Base-by-base conservation (phyloP, 2,113 vertebrate genomes). In the Noturus placidus region DNA sequence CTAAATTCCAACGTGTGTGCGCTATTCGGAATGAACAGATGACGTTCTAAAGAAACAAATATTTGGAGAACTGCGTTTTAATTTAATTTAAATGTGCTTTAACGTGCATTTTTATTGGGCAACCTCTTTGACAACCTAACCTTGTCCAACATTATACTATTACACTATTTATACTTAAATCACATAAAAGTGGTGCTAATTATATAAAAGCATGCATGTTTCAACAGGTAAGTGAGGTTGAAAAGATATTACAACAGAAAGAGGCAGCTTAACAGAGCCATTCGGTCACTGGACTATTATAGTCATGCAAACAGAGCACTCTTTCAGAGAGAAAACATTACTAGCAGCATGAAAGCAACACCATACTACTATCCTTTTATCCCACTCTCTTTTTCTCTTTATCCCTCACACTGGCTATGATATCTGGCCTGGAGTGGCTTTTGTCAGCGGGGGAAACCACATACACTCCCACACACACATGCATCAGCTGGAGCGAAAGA, bases 231-330 rank as follows among this genome's bases (percentile, higher is more conserved):
- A 87, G 80, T 76, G 10, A 81, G 30, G 19, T 11, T 57, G 46
- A 80, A 33, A 57, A 25, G 5, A 22, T 57, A 81, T 35, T 59
- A 22, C 3, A 57, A 52, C 15, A 20, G 10, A 77, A 33, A 77
- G 46, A 10, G 19, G 30, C 63, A 67, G 82, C 83, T 89, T 82
- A 56, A 88, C 67, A 89, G 35, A 70, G 79, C 80, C 81, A 80
- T 85, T 88, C 89, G 88, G 89, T 61, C 82, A 88, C 85, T 87
- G 82, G 70, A 88, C 79, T 86, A 83, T 90, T 88, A 86, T 83
- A 59, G 50, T 76, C 22, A 25, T 30, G 25, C 74, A 84, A 87
- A 85, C 77, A 85, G 76, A 65, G 88, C 38, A 85, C 27, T 72
- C 78, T 77, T 87, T 89, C 69, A 85, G 63, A 20, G 69, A 70